Evolutionary conservation across 2,797 vertebrate species (phyloP).

Genomic region (Euthynnus affinis): DNA sequence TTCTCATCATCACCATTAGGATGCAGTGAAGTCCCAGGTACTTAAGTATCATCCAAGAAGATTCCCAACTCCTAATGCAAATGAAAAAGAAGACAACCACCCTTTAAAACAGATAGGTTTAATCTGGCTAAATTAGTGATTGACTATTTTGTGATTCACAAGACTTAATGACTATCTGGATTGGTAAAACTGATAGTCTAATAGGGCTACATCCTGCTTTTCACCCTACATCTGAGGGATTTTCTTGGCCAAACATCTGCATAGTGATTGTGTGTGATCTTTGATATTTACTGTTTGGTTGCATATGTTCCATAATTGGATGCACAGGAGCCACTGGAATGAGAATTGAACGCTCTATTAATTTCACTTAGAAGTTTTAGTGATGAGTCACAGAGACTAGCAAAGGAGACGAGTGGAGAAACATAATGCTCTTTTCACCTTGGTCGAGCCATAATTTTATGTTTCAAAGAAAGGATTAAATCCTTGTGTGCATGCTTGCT

Average conservation of each 20-base stretch:
- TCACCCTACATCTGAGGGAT: slow-evolving; percentile 24
- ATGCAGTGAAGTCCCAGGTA: slow-evolving; percentile 61
- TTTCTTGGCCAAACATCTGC: slow-evolving; percentile 43
- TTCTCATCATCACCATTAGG: slow-evolving; percentile 66
- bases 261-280: slow-evolving; percentile 46
- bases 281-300: slow-evolving; percentile 58
- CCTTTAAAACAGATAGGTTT: slow-evolving; percentile 53
- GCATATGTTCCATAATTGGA: slow-evolving; percentile 54
- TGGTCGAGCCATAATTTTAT: slow-evolving; percentile 3
- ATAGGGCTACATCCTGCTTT: slow-evolving; percentile 21
- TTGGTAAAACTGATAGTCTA: slow-evolving; percentile 11
- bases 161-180: slow-evolving; percentile 28
- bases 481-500: not conserved
- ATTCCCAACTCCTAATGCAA: slow-evolving; percentile 54
- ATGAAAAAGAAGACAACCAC: slow-evolving; percentile 41
- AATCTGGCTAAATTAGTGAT: slow-evolving; percentile 41
- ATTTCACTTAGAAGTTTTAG: slow-evolving; percentile 64
- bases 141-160: slow-evolving; percentile 25
- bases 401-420: slow-evolving; percentile 23
- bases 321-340: slow-evolving; percentile 57
- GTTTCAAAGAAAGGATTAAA: slow-evolving; percentile 8
- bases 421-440: slow-evolving; percentile 48
- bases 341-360: slow-evolving; percentile 62
- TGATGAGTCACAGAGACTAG: slow-evolving; percentile 53
- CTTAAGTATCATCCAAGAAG: slow-evolving; percentile 67